Evolutionary conservation across 2,888 invertebrate genomes (phyloP).

Genomic region (Dasysyrphus tricinctus): DNA sequence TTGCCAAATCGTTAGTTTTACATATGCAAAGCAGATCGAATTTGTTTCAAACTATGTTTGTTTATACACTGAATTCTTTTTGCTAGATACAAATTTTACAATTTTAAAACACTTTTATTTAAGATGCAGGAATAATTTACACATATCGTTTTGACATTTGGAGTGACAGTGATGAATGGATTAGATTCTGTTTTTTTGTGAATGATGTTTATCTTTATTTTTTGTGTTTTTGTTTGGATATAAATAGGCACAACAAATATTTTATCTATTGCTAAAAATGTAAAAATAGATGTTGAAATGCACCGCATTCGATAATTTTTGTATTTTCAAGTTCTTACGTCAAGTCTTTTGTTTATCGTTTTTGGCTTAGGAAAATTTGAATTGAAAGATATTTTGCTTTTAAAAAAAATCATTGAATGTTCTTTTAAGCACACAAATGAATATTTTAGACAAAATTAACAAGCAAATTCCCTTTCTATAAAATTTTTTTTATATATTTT

Average conservation of each 20-base stretch:
- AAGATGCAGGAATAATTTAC: slow-evolving; percentile 46
- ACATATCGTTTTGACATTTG: slow-evolving; percentile 45
- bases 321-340: neutral
- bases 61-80: neutral
- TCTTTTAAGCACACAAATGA: neutral
- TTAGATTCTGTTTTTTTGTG: slow-evolving; percentile 9
- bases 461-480: neutral
- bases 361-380: neutral
- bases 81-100: slow-evolving; percentile 31
- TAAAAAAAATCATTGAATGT: neutral
- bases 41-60: neutral
- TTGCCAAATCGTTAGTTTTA: slow-evolving; percentile 62
- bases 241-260: neutral
- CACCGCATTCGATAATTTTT: neutral
- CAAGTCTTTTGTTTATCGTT: slow-evolving; percentile 37
- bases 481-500: neutral
- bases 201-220: neutral
- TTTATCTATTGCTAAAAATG: too few species aligned
- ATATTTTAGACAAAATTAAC: neutral
- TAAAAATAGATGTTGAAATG: neutral
- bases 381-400: neutral
- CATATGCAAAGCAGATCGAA: slow-evolving; percentile 53
- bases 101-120: slow-evolving; percentile 41
- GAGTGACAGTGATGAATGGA: slow-evolving; percentile 60
- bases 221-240: neutral